Conservation (phyloP, 1,140 invertebrate species). For the Metopolophium dirhodum region DNA sequence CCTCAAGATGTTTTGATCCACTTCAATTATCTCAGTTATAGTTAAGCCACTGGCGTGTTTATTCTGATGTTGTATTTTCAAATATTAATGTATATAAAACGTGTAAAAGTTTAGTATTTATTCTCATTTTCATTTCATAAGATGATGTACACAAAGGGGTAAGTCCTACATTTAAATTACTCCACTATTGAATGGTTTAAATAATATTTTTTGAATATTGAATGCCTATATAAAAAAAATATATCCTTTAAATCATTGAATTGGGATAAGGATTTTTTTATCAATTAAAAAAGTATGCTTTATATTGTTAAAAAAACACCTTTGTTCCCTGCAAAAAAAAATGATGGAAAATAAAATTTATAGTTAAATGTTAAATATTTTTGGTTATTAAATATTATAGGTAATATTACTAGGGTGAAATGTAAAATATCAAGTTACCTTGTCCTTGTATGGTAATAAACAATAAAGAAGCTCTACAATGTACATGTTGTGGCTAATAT, state of each 20-base stretch:
- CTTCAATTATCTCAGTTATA: constrained; percentile 13
- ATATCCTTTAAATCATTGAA: not conserved
- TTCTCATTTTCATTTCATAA: not conserved
- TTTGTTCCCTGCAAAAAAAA: not conserved
- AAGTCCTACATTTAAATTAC: not conserved
- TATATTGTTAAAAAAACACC: not conserved
- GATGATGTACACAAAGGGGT: not conserved
- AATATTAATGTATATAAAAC: not conserved
- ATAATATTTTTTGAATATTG: not conserved
- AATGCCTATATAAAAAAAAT: not conserved
- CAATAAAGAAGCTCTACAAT: not conserved
- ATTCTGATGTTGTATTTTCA: not conserved
- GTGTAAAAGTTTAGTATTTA: not conserved
- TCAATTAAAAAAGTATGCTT: not conserved
- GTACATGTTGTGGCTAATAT: not conserved
- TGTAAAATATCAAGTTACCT: constrained; percentile 21
- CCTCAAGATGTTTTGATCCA: not conserved
- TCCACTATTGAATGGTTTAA: not conserved
- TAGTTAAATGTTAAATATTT: not conserved
- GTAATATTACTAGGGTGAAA: not conserved
- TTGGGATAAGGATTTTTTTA: not conserved
- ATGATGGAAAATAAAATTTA: not conserved
- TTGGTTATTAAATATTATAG: not conserved
- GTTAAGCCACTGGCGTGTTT: not conserved
- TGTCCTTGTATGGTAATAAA: constrained; percentile 7